Evolutionary conservation across 1,140 invertebrate species (phyloP), one percentile per base, ranked within the genome.

Genomic region (Anoplophora glabripennis): DNA sequence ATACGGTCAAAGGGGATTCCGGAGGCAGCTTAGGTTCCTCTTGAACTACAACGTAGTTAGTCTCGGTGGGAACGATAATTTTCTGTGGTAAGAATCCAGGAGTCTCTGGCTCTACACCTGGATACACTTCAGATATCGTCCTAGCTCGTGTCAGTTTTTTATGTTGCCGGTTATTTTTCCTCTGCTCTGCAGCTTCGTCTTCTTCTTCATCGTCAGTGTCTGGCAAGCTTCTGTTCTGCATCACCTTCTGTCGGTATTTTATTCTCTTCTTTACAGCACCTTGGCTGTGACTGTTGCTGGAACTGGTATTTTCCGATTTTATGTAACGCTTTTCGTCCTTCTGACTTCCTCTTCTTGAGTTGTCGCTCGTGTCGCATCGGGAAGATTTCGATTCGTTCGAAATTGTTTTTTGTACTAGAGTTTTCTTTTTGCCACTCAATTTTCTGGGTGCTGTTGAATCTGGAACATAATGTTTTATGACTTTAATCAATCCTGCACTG

Each of bases 1-100:
- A 87, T 7, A 89, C 80, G 71, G 77, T 78, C 14, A 69, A 68
- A 49, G 76, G 58, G 57, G 72, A 71, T 66, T 70, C 63, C 46
- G 63, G 11, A 34, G 38, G 56, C 5, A 36, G 37, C 59, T 53
- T 51, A 47, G 40, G 58, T 53, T 57, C 53, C 36, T 59, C 21
- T 28, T 28, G 21, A 5, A 28, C 21, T 28, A 5, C 21, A 28
- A 65, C 47, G 17, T 48, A 61, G 57, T 59, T 68, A 5, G 54
- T 21, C 69, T 74, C 46, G 56, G 68, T 69, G 11, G 54, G 73
- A 60, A 70, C 59, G 40, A 77, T 68, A n/a, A 78, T 74, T 10
- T 69, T 18, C 33, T 34, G 28, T 11, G 15, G 3, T 9, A 28
- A 10, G 21, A 41, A 41, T 2, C 15, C n/a, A 2, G 15, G 2